phyloP scores from a whole-genome alignment of 2,797 vertebrate species.

The Remorina albescens region DNA sequence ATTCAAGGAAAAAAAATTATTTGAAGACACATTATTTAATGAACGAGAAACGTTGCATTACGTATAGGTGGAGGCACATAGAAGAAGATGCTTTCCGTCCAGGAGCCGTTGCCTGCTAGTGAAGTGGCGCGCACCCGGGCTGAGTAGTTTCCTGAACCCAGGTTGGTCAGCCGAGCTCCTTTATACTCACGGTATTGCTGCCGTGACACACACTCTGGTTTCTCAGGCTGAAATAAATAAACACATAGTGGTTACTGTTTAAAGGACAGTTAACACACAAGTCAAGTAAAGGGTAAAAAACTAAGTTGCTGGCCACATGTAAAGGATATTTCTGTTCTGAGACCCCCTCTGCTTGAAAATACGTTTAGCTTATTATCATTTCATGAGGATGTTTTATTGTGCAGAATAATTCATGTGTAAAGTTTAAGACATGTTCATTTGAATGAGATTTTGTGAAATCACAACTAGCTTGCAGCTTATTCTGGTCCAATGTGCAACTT shows the following conservation, averaged over 20 bases:
- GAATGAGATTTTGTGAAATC: not conserved
- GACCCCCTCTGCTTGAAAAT: not conserved
- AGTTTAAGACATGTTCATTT: not conserved
- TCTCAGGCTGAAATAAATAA: slow-evolving; percentile 83
- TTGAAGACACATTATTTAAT: not conserved
- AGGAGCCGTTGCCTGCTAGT: slow-evolving; percentile 95
- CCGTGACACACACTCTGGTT: slow-evolving; percentile 92
- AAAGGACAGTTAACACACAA: not conserved
- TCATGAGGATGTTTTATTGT: not conserved
- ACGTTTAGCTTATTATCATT: not conserved
- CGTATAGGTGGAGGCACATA: slow-evolving; percentile 92
- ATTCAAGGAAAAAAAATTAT: not conserved
- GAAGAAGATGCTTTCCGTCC: slow-evolving; percentile 93
- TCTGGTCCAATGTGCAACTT: not conserved
- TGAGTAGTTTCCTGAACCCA: slow-evolving; percentile 94
- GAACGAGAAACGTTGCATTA: slow-evolving; percentile 73
- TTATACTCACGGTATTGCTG: slow-evolving; percentile 89
- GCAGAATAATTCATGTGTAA: not conserved
- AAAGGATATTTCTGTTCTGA: not conserved
- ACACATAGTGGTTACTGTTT: slow-evolving; percentile 2
- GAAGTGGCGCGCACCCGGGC: slow-evolving; percentile 94
- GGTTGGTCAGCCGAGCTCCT: slow-evolving; percentile 90
- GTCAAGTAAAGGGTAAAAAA: not conserved
- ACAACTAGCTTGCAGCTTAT: not conserved
- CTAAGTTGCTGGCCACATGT: not conserved